Evolutionary conservation across 1,140 invertebrate genomes (phyloP).

Genomic region (Aphaenogaster rudis): DNA sequence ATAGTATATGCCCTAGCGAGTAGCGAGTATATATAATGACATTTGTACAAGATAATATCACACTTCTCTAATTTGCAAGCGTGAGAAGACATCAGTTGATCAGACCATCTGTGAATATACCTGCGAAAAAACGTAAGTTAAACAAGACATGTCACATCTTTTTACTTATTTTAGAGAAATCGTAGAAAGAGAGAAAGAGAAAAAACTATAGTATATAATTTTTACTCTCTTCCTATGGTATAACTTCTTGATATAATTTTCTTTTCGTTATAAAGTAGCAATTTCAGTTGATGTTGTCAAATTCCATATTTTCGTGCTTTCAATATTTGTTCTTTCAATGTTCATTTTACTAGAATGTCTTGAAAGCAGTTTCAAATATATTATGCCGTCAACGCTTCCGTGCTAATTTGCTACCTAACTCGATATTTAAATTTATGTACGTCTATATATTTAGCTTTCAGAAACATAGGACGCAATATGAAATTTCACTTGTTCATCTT

Average conservation of each 20-base stretch:
- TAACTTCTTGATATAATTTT: neutral
- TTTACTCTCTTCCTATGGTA: neutral
- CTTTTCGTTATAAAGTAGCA: neutral
- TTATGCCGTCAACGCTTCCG: neutral
- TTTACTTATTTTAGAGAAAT: neutral
- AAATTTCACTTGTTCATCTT: constrained; percentile 52
- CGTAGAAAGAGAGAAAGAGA: neutral
- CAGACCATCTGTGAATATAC: neutral
- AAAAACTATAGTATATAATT: neutral
- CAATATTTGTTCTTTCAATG: neutral
- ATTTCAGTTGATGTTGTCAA: constrained; percentile 6
- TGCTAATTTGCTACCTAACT: neutral
- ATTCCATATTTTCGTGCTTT: neutral
- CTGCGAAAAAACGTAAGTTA: neutral
- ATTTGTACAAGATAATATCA: neutral
- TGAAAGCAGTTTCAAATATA: constrained; percentile 4
- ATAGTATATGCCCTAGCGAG: neutral
- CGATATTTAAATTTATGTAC: constrained; percentile 16
- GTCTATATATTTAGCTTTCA: constrained; percentile 25
- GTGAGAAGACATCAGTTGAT: constrained; percentile 18
- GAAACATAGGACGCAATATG: constrained; percentile 44
- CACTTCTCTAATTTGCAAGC: constrained; percentile 20
- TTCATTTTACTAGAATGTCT: neutral
- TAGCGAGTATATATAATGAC: constrained; percentile 32
- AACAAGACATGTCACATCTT: neutral